phyloP scores from a whole-genome alignment of 1,140 invertebrate genomes.

The Polypedilum pembai region DNA sequence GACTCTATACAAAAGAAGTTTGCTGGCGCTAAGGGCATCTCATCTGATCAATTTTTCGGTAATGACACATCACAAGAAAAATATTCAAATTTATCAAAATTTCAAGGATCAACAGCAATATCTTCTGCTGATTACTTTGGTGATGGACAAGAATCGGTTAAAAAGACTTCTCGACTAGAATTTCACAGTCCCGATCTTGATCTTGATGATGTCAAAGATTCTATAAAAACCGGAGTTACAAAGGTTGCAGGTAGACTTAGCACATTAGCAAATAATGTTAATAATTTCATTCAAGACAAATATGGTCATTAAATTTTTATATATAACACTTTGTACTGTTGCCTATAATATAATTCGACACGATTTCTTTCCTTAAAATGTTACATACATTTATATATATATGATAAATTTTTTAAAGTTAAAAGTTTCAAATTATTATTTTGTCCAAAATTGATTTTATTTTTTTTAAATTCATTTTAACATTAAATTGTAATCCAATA shows the following conservation, averaged over 20 bases:
- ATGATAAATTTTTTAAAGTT: no score
- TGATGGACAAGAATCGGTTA: slow-evolving; percentile 43
- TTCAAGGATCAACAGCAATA: slow-evolving; percentile 87
- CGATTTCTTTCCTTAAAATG: no score
- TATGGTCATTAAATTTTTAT: slow-evolving; percentile 48
- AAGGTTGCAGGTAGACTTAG: slow-evolving; percentile 93
- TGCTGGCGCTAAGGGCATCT: slow-evolving; percentile 93
- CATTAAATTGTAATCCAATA: no score
- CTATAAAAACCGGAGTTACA: slow-evolving; percentile 89
- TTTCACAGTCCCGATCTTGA: slow-evolving; percentile 47
- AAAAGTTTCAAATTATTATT: no score
- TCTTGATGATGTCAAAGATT: slow-evolving; percentile 93
- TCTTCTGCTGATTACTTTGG: slow-evolving; percentile 95
- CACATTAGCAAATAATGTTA: slow-evolving; percentile 87
- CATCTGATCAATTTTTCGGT: slow-evolving; percentile 91
- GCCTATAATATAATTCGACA: not conserved
- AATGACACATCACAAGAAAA: slow-evolving; percentile 49
- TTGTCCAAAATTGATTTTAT: no score
- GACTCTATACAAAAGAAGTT: slow-evolving; percentile 86
- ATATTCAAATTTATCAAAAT: slow-evolving; percentile 47
- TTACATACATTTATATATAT: no score
- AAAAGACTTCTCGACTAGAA: slow-evolving; percentile 31
- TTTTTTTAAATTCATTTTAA: no score
- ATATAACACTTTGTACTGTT: not conserved
- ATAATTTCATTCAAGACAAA: slow-evolving; percentile 79